A percentile compares a stretch with the other conserved stretches of the same genome.
Conservation (phyloP, 2,888 invertebrate genomes). For the Drepanosiphum platanoidis region DNA sequence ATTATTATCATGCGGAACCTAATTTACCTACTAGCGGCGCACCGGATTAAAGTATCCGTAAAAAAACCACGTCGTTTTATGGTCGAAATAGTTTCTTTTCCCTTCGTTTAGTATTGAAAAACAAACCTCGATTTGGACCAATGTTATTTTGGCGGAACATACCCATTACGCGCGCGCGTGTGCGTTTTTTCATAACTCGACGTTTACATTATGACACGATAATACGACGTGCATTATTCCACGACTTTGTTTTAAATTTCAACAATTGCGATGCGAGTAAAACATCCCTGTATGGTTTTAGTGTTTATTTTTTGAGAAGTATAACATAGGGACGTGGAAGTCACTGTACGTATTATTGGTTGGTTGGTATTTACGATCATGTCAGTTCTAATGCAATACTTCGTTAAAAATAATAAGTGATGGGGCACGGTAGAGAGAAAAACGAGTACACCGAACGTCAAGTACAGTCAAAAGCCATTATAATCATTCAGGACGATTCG, state of each 20-base stretch:
- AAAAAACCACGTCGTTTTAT: too few species aligned
- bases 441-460: not conserved
- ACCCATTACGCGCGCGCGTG: too few species aligned
- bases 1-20: not conserved
- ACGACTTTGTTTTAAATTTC: not conserved
- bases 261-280: not conserved
- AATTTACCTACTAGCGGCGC: not conserved
- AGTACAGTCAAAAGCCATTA: not conserved
- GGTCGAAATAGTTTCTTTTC: too few species aligned
- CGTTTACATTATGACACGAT: not conserved
- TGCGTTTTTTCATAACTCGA: too few species aligned
- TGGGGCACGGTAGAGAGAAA: not conserved
- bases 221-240: not conserved
- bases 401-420: not conserved
- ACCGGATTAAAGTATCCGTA: not conserved
- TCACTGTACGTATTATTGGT: not conserved
- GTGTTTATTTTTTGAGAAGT: not conserved
- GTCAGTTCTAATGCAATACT: not conserved
- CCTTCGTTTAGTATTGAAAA: not conserved
- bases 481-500: not conserved
- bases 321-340: not conserved
- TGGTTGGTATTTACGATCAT: not conserved
- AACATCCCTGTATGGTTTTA: not conserved
- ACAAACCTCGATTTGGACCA: not conserved
- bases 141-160: not conserved